Evolutionary conservation across 2,113 vertebrate genomes (phyloP), one percentile per base, ranked within the genome.

Genomic region (Parotia lawesii): DNA sequence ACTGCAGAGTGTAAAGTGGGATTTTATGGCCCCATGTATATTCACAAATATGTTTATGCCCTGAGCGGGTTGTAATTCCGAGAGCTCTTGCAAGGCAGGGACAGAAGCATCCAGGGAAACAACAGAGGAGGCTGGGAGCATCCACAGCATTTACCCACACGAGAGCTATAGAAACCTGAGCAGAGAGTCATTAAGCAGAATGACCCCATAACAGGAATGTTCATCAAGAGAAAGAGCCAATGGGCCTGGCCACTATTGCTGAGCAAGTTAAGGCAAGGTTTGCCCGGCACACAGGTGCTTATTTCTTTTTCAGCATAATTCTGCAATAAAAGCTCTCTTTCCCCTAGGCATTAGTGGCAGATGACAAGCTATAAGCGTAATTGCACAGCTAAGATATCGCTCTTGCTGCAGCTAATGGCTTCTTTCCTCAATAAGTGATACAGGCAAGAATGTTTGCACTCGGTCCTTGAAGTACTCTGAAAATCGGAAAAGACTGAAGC

Each of bases 231-330:
- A 51, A 51, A 35, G 38, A 76, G 80, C 10, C 6, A 65, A 83
- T 1, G 64, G 18, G 22, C 58, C 40, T 31, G 40, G 71, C 62
- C 31, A 28, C 53, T 57, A 10, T 6, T 65, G 64, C 74, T 69
- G 78, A 87, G 74, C 24, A 24, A 87, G 54, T 29, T 9, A 62
- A 87, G 21, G 54, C 47, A 25, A 56, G 64, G 44, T 67, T 75
- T 84, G 60, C 73, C 35, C 28, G 6, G 69, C 47, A 90, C 65
- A 50, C 14, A 86, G 60, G 51, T 81, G 60, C 11, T 94, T 40
- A 67, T 67, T 92, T 74, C 51, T 70, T 89, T 90, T 91, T 84
- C 53, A 75, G 69, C 44, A 75, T 67, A 89, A 89, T 71, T 87
- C 70, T 47, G 65, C 85, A 82, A 54, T 87, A 54, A 78, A 89